Conservation (phyloP, 2,113 vertebrate species). For the Colistium nudipinnis region DNA sequence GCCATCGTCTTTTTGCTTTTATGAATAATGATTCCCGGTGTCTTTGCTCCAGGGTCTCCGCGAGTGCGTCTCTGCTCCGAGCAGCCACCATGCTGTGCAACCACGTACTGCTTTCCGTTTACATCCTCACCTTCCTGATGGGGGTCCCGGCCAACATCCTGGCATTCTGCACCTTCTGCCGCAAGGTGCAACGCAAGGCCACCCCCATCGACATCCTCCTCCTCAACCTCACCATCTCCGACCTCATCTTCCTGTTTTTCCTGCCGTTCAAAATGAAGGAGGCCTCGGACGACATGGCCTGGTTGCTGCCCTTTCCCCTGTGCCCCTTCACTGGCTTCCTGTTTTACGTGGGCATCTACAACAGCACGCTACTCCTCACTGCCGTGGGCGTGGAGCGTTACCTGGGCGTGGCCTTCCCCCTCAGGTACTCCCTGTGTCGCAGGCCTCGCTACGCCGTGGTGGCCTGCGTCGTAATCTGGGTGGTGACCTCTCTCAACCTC, state of each 20-base stretch:
- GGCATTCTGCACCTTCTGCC: constrained; percentile 82
- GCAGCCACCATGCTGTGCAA: constrained; percentile 39
- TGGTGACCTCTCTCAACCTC: constrained; percentile 83
- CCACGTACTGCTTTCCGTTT: constrained; percentile 75
- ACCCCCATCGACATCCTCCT: constrained; percentile 86
- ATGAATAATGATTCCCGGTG: background rate
- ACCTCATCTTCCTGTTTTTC: constrained; percentile 86
- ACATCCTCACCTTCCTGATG: constrained; percentile 84
- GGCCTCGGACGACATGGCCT: constrained; percentile 72
- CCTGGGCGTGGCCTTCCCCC: constrained; percentile 86
- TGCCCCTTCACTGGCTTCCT: constrained; percentile 84
- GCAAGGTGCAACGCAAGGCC: constrained; percentile 75
- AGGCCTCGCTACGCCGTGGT: constrained; percentile 73
- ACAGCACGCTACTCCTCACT: constrained; percentile 87
- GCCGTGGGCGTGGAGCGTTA: constrained; percentile 89
- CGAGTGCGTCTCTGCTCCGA: constrained; percentile 7
- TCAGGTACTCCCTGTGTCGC: constrained; percentile 82
- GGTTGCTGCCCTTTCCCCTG: constrained; percentile 76
- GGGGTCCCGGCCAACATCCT: constrained; percentile 88
- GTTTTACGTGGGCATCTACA: constrained; percentile 91
- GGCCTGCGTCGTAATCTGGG: constrained; percentile 80
- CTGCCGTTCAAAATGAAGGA: constrained; percentile 89
- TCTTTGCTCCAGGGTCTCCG: constrained; percentile 15
- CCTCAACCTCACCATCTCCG: constrained; percentile 88
- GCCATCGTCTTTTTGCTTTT: background rate